phyloP scores from a whole-genome alignment of 2,797 vertebrate species.

The Pteropus rufus region DNA sequence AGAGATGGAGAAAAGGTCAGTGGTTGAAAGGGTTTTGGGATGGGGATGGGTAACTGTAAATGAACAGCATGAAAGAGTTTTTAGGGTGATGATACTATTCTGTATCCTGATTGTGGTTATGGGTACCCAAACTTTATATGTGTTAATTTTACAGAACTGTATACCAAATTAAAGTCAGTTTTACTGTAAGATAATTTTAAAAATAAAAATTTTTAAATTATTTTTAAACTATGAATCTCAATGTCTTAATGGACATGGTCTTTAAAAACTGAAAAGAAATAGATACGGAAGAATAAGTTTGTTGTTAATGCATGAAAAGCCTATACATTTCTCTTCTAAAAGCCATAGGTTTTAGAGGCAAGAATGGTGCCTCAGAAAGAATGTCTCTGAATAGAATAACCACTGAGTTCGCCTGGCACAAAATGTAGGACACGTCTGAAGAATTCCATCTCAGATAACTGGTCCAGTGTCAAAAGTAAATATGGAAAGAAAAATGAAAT shows the following conservation, averaged over 20 bases:
- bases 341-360: background rate
- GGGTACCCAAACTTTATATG: background rate
- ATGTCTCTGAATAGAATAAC: conserved; percentile 61
- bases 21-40: background rate
- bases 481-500: conserved; percentile 64
- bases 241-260: background rate
- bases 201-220: background rate
- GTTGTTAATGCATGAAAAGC: conserved; percentile 23
- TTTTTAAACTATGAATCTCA: background rate
- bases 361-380: conserved; percentile 57
- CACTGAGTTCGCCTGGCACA: conserved; percentile 50
- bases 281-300: background rate
- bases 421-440: conserved; percentile 64
- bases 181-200: background rate
- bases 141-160: background rate
- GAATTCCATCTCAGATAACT: conserved; percentile 69
- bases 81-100: background rate
- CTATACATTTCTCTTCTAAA: background rate
- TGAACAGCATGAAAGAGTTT: background rate
- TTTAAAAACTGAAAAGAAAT: background rate
- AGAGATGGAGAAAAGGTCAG: background rate
- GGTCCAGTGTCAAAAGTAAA: conserved; percentile 73
- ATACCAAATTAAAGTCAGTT: background rate
- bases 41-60: background rate
- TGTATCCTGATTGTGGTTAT: background rate